A percentile compares a stretch with the other conserved stretches of the same genome.
phyloP scores from a whole-genome alignment of 2,797 vertebrate genomes.

The Enteromius anoplus region DNA sequence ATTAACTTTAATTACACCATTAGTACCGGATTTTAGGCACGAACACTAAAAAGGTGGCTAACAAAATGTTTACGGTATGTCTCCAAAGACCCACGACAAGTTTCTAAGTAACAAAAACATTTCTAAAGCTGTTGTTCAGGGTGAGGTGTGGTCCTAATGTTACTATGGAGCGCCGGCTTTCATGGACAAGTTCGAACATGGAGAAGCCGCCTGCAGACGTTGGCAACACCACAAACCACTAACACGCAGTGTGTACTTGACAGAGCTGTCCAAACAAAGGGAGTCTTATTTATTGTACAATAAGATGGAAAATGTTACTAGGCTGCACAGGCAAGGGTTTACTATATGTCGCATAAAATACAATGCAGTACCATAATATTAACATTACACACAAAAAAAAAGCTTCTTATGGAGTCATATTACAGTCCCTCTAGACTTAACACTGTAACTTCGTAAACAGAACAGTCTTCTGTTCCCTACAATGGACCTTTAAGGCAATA shows the following conservation, averaged over 20 bases:
- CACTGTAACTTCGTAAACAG: neutral
- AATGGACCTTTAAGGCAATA: neutral
- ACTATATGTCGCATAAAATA: neutral
- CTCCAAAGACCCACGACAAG: neutral
- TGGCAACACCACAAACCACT: constrained; percentile 28
- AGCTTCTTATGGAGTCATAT: neutral
- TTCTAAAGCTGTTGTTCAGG: constrained; percentile 39
- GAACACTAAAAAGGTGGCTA: neutral
- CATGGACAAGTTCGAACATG: constrained; percentile 58
- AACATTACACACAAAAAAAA: neutral
- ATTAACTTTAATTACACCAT: constrained; percentile 2
- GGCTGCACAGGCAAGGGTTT: constrained; percentile 3
- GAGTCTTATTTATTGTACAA: constrained; percentile 35
- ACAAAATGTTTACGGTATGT: neutral
- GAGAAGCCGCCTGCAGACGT: constrained; percentile 6
- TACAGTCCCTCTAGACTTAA: neutral
- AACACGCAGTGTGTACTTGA: constrained; percentile 27
- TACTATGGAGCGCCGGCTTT: neutral
- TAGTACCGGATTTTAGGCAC: neutral
- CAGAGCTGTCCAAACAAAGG: constrained; percentile 37
- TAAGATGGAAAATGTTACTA: constrained; percentile 30
- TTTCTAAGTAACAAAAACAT: constrained; percentile 11
- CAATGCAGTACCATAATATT: neutral
- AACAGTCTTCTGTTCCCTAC: neutral
- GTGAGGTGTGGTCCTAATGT: constrained; percentile 64